A percentile compares a stretch with the other conserved stretches of the same genome.
phyloP scores from a whole-genome alignment of 2,113 vertebrate species.

The Lycaon pictus region DNA sequence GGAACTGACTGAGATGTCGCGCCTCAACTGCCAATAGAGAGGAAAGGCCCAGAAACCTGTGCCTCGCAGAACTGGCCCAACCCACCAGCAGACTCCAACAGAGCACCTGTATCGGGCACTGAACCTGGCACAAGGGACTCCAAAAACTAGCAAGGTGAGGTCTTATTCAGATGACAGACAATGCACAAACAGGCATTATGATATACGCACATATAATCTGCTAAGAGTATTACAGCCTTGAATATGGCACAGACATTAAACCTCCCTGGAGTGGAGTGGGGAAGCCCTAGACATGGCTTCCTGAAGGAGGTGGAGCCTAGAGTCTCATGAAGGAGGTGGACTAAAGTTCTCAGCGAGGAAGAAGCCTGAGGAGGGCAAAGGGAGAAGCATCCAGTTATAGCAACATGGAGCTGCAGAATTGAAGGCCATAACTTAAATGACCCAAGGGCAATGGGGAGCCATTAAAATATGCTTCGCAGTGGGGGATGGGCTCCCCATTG shows the following conservation, averaged over 20 bases:
- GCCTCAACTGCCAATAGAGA: neutral
- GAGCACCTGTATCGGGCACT: neutral
- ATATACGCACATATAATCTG: fast-evolving
- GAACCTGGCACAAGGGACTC: neutral
- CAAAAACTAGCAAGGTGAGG: neutral
- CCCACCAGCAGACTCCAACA: neutral
- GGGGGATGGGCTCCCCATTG: neutral
- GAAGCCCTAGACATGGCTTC: neutral
- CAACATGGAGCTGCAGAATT: neutral
- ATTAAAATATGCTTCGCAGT: neutral
- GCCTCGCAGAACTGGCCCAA: neutral
- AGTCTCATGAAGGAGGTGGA: neutral
- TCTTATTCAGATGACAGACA: neutral
- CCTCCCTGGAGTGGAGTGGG: neutral
- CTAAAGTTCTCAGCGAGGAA: neutral
- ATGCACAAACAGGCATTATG: too few species aligned
- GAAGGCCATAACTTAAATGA: neutral
- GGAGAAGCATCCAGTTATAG: neutral
- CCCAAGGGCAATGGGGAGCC: neutral
- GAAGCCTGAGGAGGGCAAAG: neutral
- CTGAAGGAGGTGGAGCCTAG: neutral
- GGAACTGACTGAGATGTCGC: neutral
- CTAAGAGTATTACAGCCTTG: neutral
- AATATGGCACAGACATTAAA: neutral
- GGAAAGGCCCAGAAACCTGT: neutral